Evolutionary conservation across 1,140 invertebrate species (phyloP).

Genomic region (Meloidogyne floridensis): DNA sequence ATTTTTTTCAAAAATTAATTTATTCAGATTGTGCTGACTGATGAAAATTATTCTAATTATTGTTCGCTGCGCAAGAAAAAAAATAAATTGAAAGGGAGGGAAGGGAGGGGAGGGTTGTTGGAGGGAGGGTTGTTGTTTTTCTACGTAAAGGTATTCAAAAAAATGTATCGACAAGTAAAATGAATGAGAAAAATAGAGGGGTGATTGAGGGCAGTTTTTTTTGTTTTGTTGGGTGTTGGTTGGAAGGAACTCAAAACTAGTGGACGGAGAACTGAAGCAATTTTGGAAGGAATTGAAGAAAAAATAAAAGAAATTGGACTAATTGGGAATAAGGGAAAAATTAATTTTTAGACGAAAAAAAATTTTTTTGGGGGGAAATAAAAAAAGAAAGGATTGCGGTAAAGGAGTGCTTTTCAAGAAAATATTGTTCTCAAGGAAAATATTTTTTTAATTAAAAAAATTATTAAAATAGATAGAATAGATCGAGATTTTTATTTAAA

Average conservation of each 20-base stretch:
- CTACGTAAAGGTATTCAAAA: neutral
- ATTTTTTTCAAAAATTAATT: neutral
- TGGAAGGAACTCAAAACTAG: neutral
- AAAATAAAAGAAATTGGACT: neutral
- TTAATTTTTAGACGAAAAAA: neutral
- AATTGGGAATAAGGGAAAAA: neutral
- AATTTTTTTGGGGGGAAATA: too few species aligned
- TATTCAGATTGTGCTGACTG: neutral
- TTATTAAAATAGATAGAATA: too few species aligned
- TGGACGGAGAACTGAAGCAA: neutral
- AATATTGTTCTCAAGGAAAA: too few species aligned
- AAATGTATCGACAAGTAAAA: neutral
- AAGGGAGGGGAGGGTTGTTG: neutral
- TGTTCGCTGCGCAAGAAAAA: neutral
- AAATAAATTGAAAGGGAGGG: neutral
- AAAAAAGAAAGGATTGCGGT: too few species aligned
- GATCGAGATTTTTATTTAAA: too few species aligned
- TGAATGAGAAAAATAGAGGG: neutral
- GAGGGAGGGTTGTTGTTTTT: too few species aligned
- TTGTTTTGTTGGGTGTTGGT: neutral
- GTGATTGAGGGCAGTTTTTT: neutral
- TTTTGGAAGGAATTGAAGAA: neutral
- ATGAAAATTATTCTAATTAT: conserved; percentile 10
- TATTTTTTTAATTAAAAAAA: too few species aligned
- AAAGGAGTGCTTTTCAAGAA: too few species aligned